These are phyloP conservation scores for Trachelus tabidus DNA, from an alignment of 2,888 invertebrate species.

Conservation along the genomic window DNA sequence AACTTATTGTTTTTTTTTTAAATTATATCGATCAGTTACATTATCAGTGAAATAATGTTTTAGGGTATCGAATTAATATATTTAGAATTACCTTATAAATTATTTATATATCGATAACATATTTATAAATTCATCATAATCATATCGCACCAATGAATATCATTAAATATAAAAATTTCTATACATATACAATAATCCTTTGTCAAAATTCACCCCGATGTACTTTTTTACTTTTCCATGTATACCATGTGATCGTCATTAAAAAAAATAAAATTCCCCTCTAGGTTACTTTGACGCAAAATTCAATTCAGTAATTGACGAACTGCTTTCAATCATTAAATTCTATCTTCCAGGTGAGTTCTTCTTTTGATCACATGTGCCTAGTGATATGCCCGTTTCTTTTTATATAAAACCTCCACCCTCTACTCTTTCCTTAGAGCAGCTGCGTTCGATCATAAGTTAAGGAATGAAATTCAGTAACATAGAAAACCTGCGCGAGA, in stretches of 20 bases:
- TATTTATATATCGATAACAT: background rate
- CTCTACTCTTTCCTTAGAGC: background rate
- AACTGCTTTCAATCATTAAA: background rate
- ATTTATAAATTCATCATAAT: background rate
- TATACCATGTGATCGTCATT: background rate
- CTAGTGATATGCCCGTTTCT: background rate
- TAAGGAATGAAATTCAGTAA: background rate
- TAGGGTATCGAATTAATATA: background rate
- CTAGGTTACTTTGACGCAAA: background rate
- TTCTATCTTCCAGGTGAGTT: background rate
- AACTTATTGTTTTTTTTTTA: background rate
- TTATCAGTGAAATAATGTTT: background rate
- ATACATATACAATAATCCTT: background rate
- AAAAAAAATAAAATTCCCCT: background rate
- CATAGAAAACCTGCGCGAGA: background rate
- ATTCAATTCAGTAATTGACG: background rate
- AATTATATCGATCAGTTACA: background rate
- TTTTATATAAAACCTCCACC: background rate
- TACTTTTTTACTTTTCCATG: background rate
- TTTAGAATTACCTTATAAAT: background rate
- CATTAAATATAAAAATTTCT: background rate
- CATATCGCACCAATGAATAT: background rate
- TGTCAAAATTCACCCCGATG: background rate
- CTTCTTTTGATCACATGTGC: background rate
- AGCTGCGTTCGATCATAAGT: background rate